Conservation (phyloP, 64 coral and sea anemone genomes). For the Actinia tenebrosa region DNA sequence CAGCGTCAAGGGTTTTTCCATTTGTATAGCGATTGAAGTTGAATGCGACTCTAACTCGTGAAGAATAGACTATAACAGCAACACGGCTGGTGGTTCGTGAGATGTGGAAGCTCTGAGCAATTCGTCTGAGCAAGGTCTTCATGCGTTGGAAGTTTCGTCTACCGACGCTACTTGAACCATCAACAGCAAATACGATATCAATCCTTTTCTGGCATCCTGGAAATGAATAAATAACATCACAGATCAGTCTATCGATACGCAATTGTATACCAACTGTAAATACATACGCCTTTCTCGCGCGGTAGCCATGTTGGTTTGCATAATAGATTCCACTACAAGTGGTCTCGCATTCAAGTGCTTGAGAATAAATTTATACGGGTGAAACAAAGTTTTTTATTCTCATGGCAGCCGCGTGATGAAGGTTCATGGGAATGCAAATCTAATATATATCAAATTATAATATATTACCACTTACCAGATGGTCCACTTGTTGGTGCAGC, state of each 20-base stretch:
- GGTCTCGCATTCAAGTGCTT: too few relatives aligned
- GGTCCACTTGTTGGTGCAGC: neutral
- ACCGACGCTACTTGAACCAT: conserved; percentile 65
- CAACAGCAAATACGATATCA: conserved; percentile 70
- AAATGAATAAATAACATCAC: neutral
- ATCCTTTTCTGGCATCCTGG: conserved; percentile 65
- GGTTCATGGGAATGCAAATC: too few relatives aligned
- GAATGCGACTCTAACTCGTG: conserved; percentile 30
- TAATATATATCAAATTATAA: neutral
- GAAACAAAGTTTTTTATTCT: too few relatives aligned
- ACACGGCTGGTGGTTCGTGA: conserved; percentile 41
- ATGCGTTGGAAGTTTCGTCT: conserved; percentile 58
- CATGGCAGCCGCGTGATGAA: too few relatives aligned
- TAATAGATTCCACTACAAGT: too few relatives aligned
- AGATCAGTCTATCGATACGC: neutral
- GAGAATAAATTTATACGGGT: too few relatives aligned
- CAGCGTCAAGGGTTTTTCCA: conserved; percentile 29
- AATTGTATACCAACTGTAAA: too few relatives aligned
- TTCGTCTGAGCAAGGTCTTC: conserved; percentile 48
- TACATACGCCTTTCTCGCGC: too few relatives aligned
- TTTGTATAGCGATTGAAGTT: conserved; percentile 41
- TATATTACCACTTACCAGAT: neutral
- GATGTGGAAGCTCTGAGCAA: conserved; percentile 62
- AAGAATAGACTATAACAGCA: conserved; percentile 67
- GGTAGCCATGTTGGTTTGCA: too few relatives aligned